A percentile compares a stretch with the other conserved stretches of the same genome.
Conservation (phyloP, 1,140 invertebrate species). For the Paramacrobiotus metropolitanus region DNA sequence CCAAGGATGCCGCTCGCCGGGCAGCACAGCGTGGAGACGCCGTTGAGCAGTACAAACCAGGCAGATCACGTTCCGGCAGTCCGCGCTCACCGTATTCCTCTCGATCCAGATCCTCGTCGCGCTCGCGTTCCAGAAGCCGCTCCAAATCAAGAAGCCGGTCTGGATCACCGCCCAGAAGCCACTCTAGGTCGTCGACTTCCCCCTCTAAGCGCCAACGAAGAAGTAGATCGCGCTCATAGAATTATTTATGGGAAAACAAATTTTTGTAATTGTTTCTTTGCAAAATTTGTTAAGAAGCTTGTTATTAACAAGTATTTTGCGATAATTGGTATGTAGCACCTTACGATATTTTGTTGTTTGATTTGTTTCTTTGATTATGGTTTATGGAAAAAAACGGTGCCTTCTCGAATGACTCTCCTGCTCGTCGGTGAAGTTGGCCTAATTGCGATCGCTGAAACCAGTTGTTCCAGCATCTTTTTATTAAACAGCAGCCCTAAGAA, state of each 20-base stretch:
- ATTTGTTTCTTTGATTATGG: background rate
- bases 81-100: background rate
- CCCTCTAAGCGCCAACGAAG: background rate
- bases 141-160: background rate
- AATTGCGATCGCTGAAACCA: no score
- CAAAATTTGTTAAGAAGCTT: background rate
- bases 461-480: no score
- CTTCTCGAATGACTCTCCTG: background rate
- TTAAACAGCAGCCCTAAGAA: no score
- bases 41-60: background rate
- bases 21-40: conserved; percentile 12
- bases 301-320: background rate
- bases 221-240: background rate
- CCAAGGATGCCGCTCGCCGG: conserved; percentile 67
- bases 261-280: background rate
- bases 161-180: background rate
- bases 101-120: background rate
- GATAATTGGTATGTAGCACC: background rate
- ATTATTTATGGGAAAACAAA: background rate
- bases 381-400: no score
- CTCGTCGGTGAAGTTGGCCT: background rate
- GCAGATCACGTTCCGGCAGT: no score
- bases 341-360: background rate
- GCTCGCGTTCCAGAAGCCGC: background rate
- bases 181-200: background rate